These are phyloP conservation scores for Corydoras maculifer DNA, from an alignment of 2,113 vertebrate species.

Conservation along the genomic window DNA sequence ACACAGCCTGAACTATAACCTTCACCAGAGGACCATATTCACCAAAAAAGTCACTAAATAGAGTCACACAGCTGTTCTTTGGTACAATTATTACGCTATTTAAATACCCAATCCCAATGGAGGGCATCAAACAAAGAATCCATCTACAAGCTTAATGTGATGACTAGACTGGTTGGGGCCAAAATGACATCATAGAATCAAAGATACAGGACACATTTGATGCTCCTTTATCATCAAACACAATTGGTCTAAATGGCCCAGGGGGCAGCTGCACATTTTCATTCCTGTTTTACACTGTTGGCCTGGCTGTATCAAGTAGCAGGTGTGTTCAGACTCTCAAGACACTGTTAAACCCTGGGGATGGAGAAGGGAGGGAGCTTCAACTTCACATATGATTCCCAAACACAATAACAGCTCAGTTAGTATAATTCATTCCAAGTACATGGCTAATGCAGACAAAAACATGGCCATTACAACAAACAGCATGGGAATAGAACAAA, in stretches of 20 bases:
- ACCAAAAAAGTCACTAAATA: background rate
- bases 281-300: background rate
- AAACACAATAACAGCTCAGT: no score
- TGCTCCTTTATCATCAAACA: background rate
- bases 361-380: slow-evolving; percentile 1
- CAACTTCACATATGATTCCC: background rate
- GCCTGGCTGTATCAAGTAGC: slow-evolving; percentile 13
- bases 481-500: no score
- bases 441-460: background rate
- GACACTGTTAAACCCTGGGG: slow-evolving; percentile 4
- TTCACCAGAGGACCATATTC: background rate
- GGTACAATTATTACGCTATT: background rate
- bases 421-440: no score
- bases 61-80: slow-evolving; percentile 5
- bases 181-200: slow-evolving; percentile 9
- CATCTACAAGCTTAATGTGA: background rate
- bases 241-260: slow-evolving; percentile 27
- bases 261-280: slow-evolving; percentile 14
- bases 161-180: background rate
- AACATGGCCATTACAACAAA: no score
- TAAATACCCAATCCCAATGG: background rate
- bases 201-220: background rate
- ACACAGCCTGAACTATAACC: slow-evolving; percentile 4
- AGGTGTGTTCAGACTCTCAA: slow-evolving; percentile 17
- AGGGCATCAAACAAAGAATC: background rate